Evolutionary conservation across 2,888 invertebrate genomes (phyloP).

Genomic region (Dynastes hyllus): DNA sequence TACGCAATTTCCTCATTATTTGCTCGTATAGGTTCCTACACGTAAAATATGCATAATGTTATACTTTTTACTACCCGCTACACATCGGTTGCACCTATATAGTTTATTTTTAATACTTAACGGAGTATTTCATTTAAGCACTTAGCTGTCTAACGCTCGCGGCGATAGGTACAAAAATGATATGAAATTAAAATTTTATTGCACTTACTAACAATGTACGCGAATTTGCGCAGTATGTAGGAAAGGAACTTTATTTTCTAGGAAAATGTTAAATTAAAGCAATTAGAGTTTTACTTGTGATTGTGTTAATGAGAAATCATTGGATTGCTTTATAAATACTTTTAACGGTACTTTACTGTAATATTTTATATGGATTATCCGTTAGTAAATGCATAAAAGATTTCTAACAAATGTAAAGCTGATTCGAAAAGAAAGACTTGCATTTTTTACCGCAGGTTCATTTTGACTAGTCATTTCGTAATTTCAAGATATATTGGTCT

Average conservation of each 20-base stretch:
- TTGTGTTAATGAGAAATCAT: neutral
- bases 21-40: neutral
- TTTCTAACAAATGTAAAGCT: no score
- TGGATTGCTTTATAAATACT: neutral
- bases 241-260: neutral
- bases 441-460: no score
- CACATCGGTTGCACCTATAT: constrained; percentile 19
- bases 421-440: no score
- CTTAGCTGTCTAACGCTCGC: neutral
- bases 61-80: neutral
- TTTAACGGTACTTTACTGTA: neutral
- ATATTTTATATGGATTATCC: no score
- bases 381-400: no score
- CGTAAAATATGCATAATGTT: neutral
- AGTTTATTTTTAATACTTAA: constrained; percentile 7
- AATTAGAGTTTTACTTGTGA: constrained; percentile 5
- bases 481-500: no score
- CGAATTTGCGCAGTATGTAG: neutral
- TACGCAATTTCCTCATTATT: constrained; percentile 43
- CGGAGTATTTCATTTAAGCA: constrained; percentile 17
- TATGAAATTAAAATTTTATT: constrained; percentile 24
- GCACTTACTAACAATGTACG: constrained; percentile 10
- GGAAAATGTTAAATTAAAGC: neutral
- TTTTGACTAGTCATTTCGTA: no score
- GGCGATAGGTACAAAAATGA: neutral